Conservation (phyloP, 2,113 vertebrate species). For the Rutilus rutilus region DNA sequence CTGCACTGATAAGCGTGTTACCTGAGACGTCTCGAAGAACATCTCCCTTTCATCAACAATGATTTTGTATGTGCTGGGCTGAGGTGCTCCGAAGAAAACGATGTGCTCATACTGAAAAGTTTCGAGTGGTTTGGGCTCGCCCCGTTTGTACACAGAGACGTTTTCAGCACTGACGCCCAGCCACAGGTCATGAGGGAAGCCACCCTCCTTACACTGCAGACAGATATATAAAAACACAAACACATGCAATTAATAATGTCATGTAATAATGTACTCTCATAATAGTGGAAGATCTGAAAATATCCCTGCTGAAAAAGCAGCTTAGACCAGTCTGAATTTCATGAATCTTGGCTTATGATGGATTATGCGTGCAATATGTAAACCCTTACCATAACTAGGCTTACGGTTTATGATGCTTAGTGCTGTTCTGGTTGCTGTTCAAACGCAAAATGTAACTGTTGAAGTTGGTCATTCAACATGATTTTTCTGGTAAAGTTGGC, state of each 20-base stretch:
- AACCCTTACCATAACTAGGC: background rate
- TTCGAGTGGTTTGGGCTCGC: slow-evolving; percentile 88
- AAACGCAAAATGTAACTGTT: no score
- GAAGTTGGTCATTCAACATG: no score
- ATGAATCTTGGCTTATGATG: background rate
- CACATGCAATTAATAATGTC: background rate
- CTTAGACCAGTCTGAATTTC: background rate
- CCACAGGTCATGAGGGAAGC: slow-evolving; percentile 93
- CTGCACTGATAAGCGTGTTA: slow-evolving; percentile 57
- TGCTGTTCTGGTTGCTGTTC: no score
- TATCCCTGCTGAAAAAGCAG: background rate
- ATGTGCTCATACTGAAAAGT: slow-evolving; percentile 93
- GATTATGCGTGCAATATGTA: background rate
- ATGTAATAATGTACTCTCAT: background rate
- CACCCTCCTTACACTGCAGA: slow-evolving; percentile 89
- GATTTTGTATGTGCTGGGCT: slow-evolving; percentile 90
- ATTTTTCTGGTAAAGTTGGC: no score
- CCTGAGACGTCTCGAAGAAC: slow-evolving; percentile 90
- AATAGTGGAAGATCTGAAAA: background rate
- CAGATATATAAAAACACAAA: slow-evolving; percentile 31
- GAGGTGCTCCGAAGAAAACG: slow-evolving; percentile 90
- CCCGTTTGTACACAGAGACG: slow-evolving; percentile 88
- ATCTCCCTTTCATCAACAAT: slow-evolving; percentile 94
- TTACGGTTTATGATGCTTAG: background rate
- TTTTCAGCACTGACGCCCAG: slow-evolving; percentile 89